Evolutionary conservation across 2,797 vertebrate species (phyloP).

Genomic region (Cetoscarus ocellatus): DNA sequence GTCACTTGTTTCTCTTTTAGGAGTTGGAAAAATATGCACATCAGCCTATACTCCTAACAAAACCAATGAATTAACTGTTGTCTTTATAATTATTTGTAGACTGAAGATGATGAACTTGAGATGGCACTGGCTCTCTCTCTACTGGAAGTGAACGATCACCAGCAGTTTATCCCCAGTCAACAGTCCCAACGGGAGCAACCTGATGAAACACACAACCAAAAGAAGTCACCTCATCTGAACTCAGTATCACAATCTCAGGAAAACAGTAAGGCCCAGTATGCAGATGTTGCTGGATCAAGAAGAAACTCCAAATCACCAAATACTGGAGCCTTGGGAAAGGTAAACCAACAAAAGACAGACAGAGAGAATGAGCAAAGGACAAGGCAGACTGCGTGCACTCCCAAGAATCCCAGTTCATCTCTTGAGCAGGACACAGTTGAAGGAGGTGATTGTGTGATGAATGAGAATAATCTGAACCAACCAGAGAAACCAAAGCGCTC

Average conservation of each 20-base stretch:
- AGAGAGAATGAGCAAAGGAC: neutral
- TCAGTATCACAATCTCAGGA: constrained; percentile 12
- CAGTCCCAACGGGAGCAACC: neutral
- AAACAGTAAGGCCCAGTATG: constrained; percentile 18
- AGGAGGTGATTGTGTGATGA: constrained; percentile 12
- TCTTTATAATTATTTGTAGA: constrained; percentile 53
- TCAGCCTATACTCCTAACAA: neutral
- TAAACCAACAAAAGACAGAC: neutral
- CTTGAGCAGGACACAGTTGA: neutral
- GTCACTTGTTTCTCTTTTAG: neutral
- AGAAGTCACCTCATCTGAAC: neutral
- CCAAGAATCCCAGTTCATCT: constrained; percentile 7
- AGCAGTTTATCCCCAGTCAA: constrained; percentile 18
- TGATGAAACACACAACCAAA: neutral
- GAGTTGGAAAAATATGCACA: neutral
- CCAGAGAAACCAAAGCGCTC: constrained; percentile 60
- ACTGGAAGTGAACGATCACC: constrained; percentile 56
- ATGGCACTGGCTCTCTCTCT: constrained; percentile 70
- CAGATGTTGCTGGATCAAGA: constrained; percentile 7
- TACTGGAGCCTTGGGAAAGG: constrained; percentile 16
- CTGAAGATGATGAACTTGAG: constrained; percentile 75
- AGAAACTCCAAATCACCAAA: neutral
- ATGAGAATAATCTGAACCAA: constrained; percentile 22
- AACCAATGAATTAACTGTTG: constrained; percentile 9
- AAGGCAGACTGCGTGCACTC: constrained; percentile 6